A percentile compares a stretch with the other conserved stretches of the same genome.
These are phyloP conservation scores for Megalonaias nervosa DNA, from an alignment of 1,140 invertebrate species.

Conservation along the genomic window DNA sequence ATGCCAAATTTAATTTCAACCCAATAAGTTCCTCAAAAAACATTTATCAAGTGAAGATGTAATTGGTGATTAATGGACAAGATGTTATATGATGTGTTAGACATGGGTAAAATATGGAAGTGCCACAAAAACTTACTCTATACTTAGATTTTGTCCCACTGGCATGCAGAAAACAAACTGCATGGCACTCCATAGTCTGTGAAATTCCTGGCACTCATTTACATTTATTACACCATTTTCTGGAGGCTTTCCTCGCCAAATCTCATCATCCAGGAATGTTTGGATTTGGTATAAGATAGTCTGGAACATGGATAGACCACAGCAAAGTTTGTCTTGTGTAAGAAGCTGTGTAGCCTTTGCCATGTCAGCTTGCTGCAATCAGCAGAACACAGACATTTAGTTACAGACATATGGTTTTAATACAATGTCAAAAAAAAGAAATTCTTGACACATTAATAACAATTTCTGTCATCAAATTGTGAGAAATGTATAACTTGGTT, in stretches of 20 bases:
- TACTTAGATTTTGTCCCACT: conserved; percentile 96
- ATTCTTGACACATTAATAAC: too few species aligned
- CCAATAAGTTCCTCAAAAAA: too few species aligned
- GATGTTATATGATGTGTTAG: too few species aligned
- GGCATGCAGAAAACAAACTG: conserved; percentile 99
- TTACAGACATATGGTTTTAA: too few species aligned
- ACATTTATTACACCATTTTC: conserved; percentile 96
- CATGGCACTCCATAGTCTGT: conserved; percentile 97
- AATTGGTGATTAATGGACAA: too few species aligned
- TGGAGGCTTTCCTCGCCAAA: conserved; percentile 90
- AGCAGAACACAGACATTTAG: neutral
- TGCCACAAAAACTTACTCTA: conserved; percentile 84
- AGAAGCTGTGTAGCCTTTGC: conserved; percentile 91
- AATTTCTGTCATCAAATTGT: too few species aligned
- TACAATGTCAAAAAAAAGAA: too few species aligned
- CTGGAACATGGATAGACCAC: conserved; percentile 98
- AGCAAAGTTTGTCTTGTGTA: conserved; percentile 96
- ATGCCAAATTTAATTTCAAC: neutral
- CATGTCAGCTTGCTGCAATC: conserved; percentile 61
- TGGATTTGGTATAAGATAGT: conserved; percentile 90
- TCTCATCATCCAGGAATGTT: conserved; percentile 85
- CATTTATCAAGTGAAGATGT: too few species aligned
- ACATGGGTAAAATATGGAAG: too few species aligned
- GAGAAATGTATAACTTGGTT: too few species aligned
- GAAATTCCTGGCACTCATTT: conserved; percentile 98